Percentiles rank a stretch among this genome's conserved stretches.
Conservation (phyloP, 1,140 invertebrate species). For the Harpegnathos saltator region DNA sequence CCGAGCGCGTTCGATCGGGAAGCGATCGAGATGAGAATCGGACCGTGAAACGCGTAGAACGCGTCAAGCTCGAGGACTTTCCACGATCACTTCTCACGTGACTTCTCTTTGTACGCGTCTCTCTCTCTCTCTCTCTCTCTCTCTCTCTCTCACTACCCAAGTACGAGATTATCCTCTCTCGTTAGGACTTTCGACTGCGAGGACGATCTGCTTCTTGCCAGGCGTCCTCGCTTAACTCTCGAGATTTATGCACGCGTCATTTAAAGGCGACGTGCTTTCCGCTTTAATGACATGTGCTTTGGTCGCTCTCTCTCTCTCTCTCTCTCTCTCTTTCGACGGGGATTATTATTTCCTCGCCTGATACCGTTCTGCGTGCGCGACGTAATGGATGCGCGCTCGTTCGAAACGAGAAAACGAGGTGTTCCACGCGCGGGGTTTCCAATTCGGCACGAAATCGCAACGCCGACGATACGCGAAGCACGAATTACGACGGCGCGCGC, state of each 20-base stretch:
- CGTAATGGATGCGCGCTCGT: slow-evolving; percentile 28
- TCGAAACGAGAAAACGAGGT: slow-evolving; percentile 42
- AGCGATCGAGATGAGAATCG: slow-evolving; percentile 66
- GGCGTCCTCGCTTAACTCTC: not conserved
- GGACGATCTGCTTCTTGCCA: too few relatives aligned
- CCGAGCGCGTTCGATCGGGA: slow-evolving; percentile 69
- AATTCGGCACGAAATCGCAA: slow-evolving; percentile 50
- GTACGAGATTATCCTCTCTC: too few relatives aligned
- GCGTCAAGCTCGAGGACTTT: slow-evolving; percentile 16
- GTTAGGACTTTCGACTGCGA: too few relatives aligned
- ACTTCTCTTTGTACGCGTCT: not conserved
- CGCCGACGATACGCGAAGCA: slow-evolving; percentile 30
- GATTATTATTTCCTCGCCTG: slow-evolving; percentile 29
- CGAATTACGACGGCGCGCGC: slow-evolving; percentile 36
- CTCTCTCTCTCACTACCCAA: too few relatives aligned
- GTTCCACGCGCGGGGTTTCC: slow-evolving; percentile 20
- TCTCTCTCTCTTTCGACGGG: not conserved
- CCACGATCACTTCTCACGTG: slow-evolving; percentile 48
- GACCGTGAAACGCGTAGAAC: slow-evolving; percentile 57
- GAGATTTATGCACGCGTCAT: slow-evolving; percentile 22
- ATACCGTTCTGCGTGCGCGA: slow-evolving; percentile 30
- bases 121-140: too few relatives aligned
- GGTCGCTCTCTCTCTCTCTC: not conserved
- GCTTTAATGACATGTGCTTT: too few relatives aligned
- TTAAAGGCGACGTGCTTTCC: slow-evolving; percentile 11